phyloP scores from a whole-genome alignment of 2,113 vertebrate species.

The Peromyscus maniculatus region DNA sequence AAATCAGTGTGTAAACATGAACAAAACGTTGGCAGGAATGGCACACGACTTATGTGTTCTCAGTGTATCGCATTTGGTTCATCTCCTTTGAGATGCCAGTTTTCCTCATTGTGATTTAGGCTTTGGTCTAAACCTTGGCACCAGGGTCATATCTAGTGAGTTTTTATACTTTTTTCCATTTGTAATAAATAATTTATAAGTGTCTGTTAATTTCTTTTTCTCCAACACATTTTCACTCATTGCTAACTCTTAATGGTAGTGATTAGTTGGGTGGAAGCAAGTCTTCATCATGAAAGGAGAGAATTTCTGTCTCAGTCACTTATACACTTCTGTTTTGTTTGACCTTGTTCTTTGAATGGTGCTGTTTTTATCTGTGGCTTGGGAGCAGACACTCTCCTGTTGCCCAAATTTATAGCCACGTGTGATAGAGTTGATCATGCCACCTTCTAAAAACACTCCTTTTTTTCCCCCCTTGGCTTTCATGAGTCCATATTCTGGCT shows the following conservation, averaged over 20 bases:
- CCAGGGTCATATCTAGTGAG: not conserved
- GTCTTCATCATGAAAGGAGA: constrained; percentile 18
- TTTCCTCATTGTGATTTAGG: constrained; percentile 24
- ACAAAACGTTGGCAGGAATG: not conserved
- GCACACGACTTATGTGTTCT: not conserved
- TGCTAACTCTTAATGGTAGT: constrained; percentile 24
- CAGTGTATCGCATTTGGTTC: not conserved
- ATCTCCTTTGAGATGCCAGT: not conserved
- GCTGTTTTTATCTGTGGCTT: not conserved
- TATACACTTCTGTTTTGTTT: constrained; percentile 13
- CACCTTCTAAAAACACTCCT: not conserved
- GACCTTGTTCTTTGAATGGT: not conserved
- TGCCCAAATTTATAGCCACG: not conserved
- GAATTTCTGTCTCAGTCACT: not conserved
- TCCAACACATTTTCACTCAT: not conserved
- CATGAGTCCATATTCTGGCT: not conserved
- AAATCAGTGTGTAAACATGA: not conserved
- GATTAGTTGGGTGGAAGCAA: constrained; percentile 37
- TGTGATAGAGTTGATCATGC: not conserved
- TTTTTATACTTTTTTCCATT: constrained; percentile 41
- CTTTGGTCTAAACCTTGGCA: not conserved
- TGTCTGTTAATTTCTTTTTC: constrained; percentile 22
- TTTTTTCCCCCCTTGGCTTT: constrained; percentile 18
- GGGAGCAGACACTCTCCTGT: not conserved
- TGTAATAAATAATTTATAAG: not conserved